phyloP scores from a whole-genome alignment of 1,140 invertebrate species.

The Plutomurus gul region DNA sequence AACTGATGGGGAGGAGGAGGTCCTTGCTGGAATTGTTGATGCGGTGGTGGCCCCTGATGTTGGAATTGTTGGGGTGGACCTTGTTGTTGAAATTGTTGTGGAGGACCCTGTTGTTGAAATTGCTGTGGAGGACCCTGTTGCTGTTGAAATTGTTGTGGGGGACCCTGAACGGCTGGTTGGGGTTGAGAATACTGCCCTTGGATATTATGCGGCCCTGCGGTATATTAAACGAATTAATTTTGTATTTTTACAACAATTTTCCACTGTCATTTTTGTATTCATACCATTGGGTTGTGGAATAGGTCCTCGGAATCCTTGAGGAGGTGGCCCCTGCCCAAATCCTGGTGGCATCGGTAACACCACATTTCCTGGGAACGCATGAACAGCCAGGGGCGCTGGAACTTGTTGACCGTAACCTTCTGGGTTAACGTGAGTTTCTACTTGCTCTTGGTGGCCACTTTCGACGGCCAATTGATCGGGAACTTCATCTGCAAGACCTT shows the following conservation, averaged over 20 bases:
- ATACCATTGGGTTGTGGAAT: constrained; percentile 3
- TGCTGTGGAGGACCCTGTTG: constrained; percentile 3
- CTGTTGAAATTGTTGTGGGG: constrained; percentile 34
- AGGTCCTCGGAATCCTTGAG: constrained; percentile 24
- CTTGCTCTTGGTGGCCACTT: constrained; percentile 41
- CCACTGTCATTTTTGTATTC: no score
- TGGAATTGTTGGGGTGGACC: constrained; percentile 2
- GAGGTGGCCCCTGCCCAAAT: constrained; percentile 17
- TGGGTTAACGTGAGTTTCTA: background rate
- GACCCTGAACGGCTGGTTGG: constrained; percentile 36
- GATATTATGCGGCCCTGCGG: background rate
- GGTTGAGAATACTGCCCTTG: constrained; percentile 44
- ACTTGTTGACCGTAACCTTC: constrained; percentile 26
- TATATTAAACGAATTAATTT: no score
- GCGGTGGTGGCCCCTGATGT: background rate
- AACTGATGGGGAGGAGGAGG: background rate
- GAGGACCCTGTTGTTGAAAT: background rate
- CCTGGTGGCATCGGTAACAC: constrained; percentile 54
- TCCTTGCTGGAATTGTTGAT: background rate
- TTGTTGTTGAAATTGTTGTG: constrained; percentile 6
- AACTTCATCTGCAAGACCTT: constrained; percentile 49
- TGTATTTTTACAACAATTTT: no score
- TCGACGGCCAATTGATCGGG: constrained; percentile 52
- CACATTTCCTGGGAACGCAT: constrained; percentile 49
- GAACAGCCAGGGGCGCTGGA: constrained; percentile 54